Percentiles rank a stretch among this genome's conserved stretches.
Evolutionary conservation across 2,797 vertebrate genomes (phyloP).

Genomic region (Lithobates pipiens): DNA sequence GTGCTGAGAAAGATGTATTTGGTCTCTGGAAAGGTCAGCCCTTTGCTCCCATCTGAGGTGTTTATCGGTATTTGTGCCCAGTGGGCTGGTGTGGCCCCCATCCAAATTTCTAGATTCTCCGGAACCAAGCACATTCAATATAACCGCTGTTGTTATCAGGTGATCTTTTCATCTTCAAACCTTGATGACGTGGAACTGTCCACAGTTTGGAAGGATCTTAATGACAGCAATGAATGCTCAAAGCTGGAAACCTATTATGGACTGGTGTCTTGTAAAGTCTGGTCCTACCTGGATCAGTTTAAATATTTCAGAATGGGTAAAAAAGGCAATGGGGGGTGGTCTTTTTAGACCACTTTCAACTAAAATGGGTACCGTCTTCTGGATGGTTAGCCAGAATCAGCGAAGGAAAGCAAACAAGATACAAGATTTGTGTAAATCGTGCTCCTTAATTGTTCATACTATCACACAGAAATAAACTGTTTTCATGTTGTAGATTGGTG

Average conservation of each 20-base stretch:
- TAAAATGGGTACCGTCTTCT: neutral
- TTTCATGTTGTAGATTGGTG: too few relatives aligned
- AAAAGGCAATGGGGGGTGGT: neutral
- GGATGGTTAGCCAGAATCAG: neutral
- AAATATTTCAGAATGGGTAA: slow-evolving; percentile 68
- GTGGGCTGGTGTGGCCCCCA: slow-evolving; percentile 80
- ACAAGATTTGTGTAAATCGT: too few relatives aligned
- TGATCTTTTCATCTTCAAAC: slow-evolving; percentile 86
- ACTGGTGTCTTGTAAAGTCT: slow-evolving; percentile 86
- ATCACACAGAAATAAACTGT: too few relatives aligned
- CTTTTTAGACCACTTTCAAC: neutral
- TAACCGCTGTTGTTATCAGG: slow-evolving; percentile 91
- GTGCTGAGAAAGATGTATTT: slow-evolving; percentile 87
- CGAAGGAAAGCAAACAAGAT: neutral
- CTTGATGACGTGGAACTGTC: slow-evolving; percentile 71
- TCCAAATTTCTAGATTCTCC: slow-evolving; percentile 88
- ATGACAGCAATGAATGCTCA: slow-evolving; percentile 72
- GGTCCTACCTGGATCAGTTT: slow-evolving; percentile 87
- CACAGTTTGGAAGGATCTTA: slow-evolving; percentile 82
- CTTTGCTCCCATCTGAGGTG: slow-evolving; percentile 75
- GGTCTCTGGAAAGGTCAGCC: slow-evolving; percentile 71
- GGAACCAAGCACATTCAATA: slow-evolving; percentile 85
- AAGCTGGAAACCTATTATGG: slow-evolving; percentile 87
- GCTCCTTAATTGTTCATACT: too few relatives aligned
- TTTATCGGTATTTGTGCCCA: slow-evolving; percentile 87